Evolutionary conservation across 2,888 invertebrate genomes (phyloP), one percentile per base, ranked within the genome.

Genomic region (Phaedon cochleariae): DNA sequence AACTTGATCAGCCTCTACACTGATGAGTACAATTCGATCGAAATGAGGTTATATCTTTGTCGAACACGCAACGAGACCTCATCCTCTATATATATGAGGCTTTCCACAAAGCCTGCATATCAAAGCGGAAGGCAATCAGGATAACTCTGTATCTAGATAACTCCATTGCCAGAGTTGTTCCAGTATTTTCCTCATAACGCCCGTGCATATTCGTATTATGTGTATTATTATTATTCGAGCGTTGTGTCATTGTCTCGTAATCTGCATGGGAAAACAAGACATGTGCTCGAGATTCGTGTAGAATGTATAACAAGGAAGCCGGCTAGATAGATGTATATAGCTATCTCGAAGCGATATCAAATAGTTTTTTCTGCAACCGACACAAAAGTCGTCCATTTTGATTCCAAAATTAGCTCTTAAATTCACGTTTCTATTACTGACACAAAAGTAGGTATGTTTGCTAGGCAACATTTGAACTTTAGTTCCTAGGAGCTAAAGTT

Each of bases 121-220:
- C 41, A 41, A 41, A 41, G 41, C 41, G 41, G 26, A n/a, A 41
- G 41, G 41, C 41, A 41, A 41, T 41, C 41, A 41, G 41, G 41
- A 41, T 41, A 41, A 41, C 41, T 41, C 31, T 34, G 41, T 41
- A 41, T 41, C 41, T 4, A 41, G 41, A 41, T 41, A 41, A 41
- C 41, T 41, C 41, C 41, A 41, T 41, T 41, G 41, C 41, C 41
- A 41, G n/a, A n/a, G 41, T 41, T 41, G 41, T 41, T 41, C 15
- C 41, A 3, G 41, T 41, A 41, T 41, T 41, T 41, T 41, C 41
- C 41, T 10, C 4, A 41, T 15, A 41, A 7, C n/a, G 41, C 41
- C 15, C 41, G 1, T 15, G 41, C 15, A 41, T 41, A 41, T 41
- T 41, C 41, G 41, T 15, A 41, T 41, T 41, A 41, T 41, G 41